Conservation (phyloP, 2,113 vertebrate species). For the Drymodes brunneopygia region DNA sequence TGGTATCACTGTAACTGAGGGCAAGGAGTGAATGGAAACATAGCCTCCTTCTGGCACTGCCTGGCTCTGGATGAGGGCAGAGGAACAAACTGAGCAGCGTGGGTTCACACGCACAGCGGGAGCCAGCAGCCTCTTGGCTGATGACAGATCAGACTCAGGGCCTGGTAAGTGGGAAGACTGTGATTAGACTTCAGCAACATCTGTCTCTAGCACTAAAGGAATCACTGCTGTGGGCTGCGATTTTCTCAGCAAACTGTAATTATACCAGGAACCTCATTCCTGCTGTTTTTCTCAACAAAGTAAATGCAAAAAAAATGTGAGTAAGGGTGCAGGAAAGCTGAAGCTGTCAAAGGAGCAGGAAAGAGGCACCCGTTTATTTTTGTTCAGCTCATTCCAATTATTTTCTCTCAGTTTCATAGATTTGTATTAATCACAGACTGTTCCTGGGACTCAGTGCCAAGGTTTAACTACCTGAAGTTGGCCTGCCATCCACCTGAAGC, state of each 20-base stretch:
- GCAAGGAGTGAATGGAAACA: conserved; percentile 26
- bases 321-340: background rate
- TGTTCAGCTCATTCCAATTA: background rate
- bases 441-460: background rate
- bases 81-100: background rate
- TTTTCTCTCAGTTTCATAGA: background rate
- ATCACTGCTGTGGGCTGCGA: background rate
- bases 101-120: background rate
- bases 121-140: conserved; percentile 30
- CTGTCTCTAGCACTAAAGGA: conserved; percentile 20
- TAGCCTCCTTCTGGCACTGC: conserved; percentile 32
- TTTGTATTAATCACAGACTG: background rate
- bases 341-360: background rate
- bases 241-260: conserved; percentile 51
- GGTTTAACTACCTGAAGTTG: background rate
- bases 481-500: background rate
- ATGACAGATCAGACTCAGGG: conserved; percentile 53
- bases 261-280: conserved; percentile 24
- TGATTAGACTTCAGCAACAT: conserved; percentile 46
- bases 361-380: background rate
- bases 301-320: background rate
- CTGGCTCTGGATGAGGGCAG: background rate
- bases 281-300: background rate
- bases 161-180: conserved; percentile 16
- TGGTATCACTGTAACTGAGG: background rate